Evolutionary conservation across 2,888 invertebrate species (phyloP).

Genomic region (Drosophila multiciliata): DNA sequence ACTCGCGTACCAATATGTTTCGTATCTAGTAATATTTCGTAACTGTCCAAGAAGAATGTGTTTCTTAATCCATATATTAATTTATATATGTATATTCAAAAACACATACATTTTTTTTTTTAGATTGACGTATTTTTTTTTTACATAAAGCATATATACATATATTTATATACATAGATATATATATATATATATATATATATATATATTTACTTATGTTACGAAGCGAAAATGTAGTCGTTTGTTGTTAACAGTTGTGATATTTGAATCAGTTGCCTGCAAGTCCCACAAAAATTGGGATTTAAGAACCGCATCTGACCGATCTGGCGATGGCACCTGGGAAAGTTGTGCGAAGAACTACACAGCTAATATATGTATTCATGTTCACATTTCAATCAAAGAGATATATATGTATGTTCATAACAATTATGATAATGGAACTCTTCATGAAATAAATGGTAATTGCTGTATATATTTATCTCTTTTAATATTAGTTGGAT

Average conservation of each 20-base stretch:
- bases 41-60: constrained; percentile 5
- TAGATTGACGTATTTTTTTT: neutral
- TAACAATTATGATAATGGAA: constrained; percentile 5
- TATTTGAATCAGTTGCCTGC: constrained; percentile 59
- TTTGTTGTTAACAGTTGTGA: constrained; percentile 73
- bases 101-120: constrained; percentile 5
- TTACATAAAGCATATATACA: constrained; percentile 1
- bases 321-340: constrained; percentile 33
- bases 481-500: neutral
- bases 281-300: constrained; percentile 14
- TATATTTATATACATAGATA: constrained; percentile 6
- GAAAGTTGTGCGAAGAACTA: constrained; percentile 28
- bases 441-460: neutral
- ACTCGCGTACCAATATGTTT: constrained; percentile 32
- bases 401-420: constrained; percentile 7
- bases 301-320: constrained; percentile 26
- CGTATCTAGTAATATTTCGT: constrained; percentile 13
- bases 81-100: constrained; percentile 13
- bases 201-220: constrained; percentile 32
- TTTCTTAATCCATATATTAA: constrained; percentile 1
- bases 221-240: constrained; percentile 59
- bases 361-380: constrained; percentile 23
- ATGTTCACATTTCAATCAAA: constrained; percentile 14
- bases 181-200: constrained; percentile 4
- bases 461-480: neutral